Evolutionary conservation across 2,888 invertebrate species (phyloP), one percentile per base, ranked within the genome.

Genomic region (Thecophora atra): DNA sequence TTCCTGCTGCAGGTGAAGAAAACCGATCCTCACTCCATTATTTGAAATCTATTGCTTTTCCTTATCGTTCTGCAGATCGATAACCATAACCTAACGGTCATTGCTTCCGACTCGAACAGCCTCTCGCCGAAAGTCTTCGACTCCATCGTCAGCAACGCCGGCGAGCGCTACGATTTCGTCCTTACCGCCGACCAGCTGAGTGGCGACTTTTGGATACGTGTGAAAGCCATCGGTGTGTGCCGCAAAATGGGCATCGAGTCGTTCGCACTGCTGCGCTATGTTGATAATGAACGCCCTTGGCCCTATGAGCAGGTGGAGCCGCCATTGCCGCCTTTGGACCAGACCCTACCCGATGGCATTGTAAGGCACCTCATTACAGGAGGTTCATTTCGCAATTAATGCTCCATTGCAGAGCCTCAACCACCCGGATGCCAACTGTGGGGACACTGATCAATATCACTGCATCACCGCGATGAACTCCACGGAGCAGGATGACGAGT

Each of bases 131-230:
- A 76, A 15, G 11, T 24, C 3, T 80, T 83, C 44, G 81, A 84
- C 64, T 79, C 83, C 5, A 66, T 86, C 3, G 74, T 82, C 0
- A 76, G 81, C 0, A 82, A 87, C 64, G 78, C 88, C 11, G 89
- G 89, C 0, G 89, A 89, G 78, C 80, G 89, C 58, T 89, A 85
- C 77, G 89, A 89, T 76, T 85, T 89, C 63, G 83, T 89, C 1
- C 60, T 89, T 3, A 75, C 79, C 8, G 87, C 88, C 3, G 82
- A 85, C 76, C 82, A 87, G 78, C 81, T 56, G 80, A 81, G 72
- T n/a, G 78, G 80, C 11, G 80, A 81, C 70, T 84, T 78, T 72
- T 82, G 80, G 79, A 77, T 84, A 21, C 77, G 81, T 19, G 76
- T 78, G 1, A 75, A 77, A 52, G 78, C 78, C 0, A 19, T 81